Conservation (phyloP, 2,888 invertebrate genomes). For the Lathronympha strigana region DNA sequence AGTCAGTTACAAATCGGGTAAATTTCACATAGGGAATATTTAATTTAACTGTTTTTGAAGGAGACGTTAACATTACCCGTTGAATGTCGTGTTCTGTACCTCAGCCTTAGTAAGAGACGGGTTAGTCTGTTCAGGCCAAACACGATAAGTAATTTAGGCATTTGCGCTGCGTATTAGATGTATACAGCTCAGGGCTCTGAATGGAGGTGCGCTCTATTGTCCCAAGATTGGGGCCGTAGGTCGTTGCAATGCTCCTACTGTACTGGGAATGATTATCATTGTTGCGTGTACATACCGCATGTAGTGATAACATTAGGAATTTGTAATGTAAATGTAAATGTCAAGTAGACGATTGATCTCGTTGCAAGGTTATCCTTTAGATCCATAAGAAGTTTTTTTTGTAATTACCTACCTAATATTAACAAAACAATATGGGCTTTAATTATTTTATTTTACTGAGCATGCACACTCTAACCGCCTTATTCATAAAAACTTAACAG, state of each 20-base stretch:
- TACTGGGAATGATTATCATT: constrained; percentile 4
- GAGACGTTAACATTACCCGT: too few relatives aligned
- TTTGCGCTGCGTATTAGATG: constrained; percentile 41
- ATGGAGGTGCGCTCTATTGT: constrained; percentile 24
- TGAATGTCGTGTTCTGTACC: constrained; percentile 3
- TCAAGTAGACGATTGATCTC: too few relatives aligned
- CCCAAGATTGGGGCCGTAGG: constrained; percentile 18
- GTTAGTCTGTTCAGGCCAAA: constrained; percentile 45
- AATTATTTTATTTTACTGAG: too few relatives aligned
- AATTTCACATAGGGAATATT: too few relatives aligned
- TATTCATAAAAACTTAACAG: too few relatives aligned
- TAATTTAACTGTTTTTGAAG: background rate
- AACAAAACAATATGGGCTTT: too few relatives aligned
- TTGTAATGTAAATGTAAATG: too few relatives aligned
- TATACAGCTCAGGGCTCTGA: constrained; percentile 27
- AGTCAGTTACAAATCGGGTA: too few relatives aligned
- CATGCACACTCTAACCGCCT: too few relatives aligned
- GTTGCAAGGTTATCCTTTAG: too few relatives aligned
- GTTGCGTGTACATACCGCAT: background rate
- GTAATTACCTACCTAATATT: too few relatives aligned
- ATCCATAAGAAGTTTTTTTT: too few relatives aligned
- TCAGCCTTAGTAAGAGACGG: constrained; percentile 19
- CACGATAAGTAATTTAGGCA: constrained; percentile 52
- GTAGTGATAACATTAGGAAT: background rate
- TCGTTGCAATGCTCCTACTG: constrained; percentile 6